Evolutionary conservation across 1,140 invertebrate species (phyloP).

Genomic region (Nylanderia fulva): DNA sequence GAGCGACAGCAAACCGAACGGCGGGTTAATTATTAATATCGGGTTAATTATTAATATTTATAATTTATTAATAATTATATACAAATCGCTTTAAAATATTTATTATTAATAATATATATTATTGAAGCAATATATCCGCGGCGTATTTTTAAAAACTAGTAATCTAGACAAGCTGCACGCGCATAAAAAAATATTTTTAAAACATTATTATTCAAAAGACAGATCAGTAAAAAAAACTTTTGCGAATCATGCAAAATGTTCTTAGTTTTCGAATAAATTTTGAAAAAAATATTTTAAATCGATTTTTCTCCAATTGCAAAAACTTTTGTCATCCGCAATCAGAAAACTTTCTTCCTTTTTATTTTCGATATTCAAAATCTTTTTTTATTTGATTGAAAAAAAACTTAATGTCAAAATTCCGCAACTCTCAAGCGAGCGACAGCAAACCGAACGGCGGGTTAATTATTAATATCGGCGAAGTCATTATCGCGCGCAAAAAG

Average conservation of each 20-base stretch:
- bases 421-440: neutral
- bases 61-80: no score
- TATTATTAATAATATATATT: no score
- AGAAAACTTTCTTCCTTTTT: neutral
- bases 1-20: neutral
- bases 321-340: neutral
- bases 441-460: neutral
- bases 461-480: conserved; percentile 8
- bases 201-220: neutral
- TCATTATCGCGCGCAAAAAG: conserved; percentile 2
- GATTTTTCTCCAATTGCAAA: neutral
- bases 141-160: no score
- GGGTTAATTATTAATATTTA: no score
- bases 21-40: conserved; percentile 4
- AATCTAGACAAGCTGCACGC: neutral
- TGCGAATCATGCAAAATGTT: neutral
- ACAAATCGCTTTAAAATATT: no score
- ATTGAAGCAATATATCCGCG: no score
- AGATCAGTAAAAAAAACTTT: conserved; percentile 10
- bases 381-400: neutral
- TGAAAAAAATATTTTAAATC: neutral
- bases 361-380: neutral
- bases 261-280: neutral
- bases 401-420: neutral
- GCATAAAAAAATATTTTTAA: no score